Base-by-base conservation (phyloP, 53 echinoderm and acorn worm genomes). In the Holothuria leucospilota region DNA sequence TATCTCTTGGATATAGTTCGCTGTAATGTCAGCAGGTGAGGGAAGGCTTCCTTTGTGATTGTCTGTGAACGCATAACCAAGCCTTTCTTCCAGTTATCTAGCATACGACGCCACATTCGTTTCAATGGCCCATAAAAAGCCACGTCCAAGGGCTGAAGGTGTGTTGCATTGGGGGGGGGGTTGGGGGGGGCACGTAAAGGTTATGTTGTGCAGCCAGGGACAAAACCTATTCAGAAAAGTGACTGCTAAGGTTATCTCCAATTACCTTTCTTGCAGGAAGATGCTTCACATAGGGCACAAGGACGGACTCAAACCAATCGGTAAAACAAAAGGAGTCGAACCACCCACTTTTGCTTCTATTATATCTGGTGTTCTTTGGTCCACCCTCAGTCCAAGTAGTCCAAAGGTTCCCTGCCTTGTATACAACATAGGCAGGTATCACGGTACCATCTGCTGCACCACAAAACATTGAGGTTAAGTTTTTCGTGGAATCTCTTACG, bases 101-200 rank as follows among this genome's bases (percentile, higher is more conserved):
- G 60, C 5, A 84, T 41, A 21, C 84, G 64, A 53, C 84, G 9
- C 85, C 85, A 85, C 30, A 69, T 69, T 39, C 56, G 25, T 59
- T 84, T 84, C 85, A 70, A 53, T 46, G 51, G 70, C 56, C 71
- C 85, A 85, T 49, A 85, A 62, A 69, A 85, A 21, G 85, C 85
- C 71, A 85, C 85, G 61, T 85, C 85, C 8, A 85, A 46, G 40
- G 85, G 85, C 70, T 85, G 85, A 49, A 85, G 71, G 61, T 70
- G 85, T 51, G 85, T 85, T 51, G 69, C 53, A 85, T 85, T 85
- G 42, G 58, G 52, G 40, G 85, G 85, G 40, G 40, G n/a, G n/a
- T n/a, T n/a, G n/a, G 40, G 40, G 40, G 29, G 70, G 71, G 53
- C 84, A 84, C 12, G 67, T 66, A 84, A 84, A 84, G 39, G 41